Conservation (phyloP, 2,888 invertebrate species). For the Acronicta leporina region DNA sequence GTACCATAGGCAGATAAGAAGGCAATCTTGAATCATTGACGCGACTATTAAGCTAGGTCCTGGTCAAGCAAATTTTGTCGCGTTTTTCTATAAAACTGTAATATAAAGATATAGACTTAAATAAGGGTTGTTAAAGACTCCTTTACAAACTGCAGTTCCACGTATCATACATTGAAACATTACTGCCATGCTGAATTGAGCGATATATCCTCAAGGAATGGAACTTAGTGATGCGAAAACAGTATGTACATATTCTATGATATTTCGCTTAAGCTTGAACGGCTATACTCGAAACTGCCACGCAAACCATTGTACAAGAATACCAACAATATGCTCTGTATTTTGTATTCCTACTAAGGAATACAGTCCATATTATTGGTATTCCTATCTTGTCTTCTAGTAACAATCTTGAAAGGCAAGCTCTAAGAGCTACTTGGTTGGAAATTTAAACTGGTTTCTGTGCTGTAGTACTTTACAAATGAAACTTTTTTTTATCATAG, state of each 20-base stretch:
- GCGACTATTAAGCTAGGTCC: too few species aligned
- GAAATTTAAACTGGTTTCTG: too few species aligned
- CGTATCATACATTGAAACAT: neutral
- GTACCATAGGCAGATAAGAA: too few species aligned
- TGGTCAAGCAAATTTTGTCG: too few species aligned
- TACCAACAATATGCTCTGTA: too few species aligned
- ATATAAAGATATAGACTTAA: too few species aligned
- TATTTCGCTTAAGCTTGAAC: neutral
- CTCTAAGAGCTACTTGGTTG: too few species aligned
- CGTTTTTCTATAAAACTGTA: too few species aligned
- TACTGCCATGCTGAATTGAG: neutral
- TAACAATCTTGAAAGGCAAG: neutral
- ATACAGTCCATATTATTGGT: neutral
- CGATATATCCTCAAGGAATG: conserved; percentile 3
- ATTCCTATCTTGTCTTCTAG: conserved; percentile 3
- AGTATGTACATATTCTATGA: conserved; percentile 7
- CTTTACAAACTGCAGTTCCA: neutral
- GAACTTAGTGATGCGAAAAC: conserved; percentile 20
- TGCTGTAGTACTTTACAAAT: too few species aligned
- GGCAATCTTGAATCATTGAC: too few species aligned
- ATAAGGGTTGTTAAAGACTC: too few species aligned
- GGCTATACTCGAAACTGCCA: neutral
- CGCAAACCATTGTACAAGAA: neutral
- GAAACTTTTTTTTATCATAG: too few species aligned
- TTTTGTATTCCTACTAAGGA: neutral